Conservation (phyloP, 2,888 invertebrate species). For the Tetrapedia diversipes region DNA sequence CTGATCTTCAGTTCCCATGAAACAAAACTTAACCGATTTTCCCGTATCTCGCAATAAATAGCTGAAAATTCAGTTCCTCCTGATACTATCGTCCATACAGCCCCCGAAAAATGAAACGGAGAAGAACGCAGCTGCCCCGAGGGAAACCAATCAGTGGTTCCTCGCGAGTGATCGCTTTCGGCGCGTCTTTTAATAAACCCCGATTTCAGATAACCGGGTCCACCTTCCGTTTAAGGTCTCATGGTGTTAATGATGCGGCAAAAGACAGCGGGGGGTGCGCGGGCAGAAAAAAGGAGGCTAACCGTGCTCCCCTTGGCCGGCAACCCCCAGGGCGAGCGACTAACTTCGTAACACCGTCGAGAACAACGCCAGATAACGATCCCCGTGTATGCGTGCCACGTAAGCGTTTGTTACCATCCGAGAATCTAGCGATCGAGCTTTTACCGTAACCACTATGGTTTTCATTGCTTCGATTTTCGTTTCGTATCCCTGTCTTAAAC, state of each 20-base stretch:
- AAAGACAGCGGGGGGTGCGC: slow-evolving; percentile 65
- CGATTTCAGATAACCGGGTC: slow-evolving; percentile 64
- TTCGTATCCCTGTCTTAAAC: no score
- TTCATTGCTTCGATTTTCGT: slow-evolving; percentile 78
- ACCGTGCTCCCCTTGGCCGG: slow-evolving; percentile 41
- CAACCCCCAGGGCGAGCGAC: slow-evolving; percentile 61
- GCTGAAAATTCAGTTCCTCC: neutral
- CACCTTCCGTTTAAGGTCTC: slow-evolving; percentile 40
- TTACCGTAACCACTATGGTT: slow-evolving; percentile 66
- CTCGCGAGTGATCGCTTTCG: slow-evolving; percentile 63
- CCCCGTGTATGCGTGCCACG: slow-evolving; percentile 77
- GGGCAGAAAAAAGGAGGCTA: slow-evolving; percentile 19
- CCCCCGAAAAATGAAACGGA: neutral
- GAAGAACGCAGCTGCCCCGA: slow-evolving; percentile 45
- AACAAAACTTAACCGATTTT: neutral
- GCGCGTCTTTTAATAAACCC: slow-evolving; percentile 71
- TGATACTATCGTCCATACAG: neutral
- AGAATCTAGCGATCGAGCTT: slow-evolving; percentile 61
- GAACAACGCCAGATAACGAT: slow-evolving; percentile 78
- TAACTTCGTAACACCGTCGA: slow-evolving; percentile 75
- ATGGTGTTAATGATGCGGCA: slow-evolving; percentile 71
- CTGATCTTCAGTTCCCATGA: no score
- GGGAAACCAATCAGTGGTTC: slow-evolving; percentile 67
- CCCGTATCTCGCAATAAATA: slow-evolving; percentile 25
- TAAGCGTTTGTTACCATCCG: slow-evolving; percentile 76